phyloP scores from a whole-genome alignment of 1,140 invertebrate genomes.

The Bombus superbus region DNA sequence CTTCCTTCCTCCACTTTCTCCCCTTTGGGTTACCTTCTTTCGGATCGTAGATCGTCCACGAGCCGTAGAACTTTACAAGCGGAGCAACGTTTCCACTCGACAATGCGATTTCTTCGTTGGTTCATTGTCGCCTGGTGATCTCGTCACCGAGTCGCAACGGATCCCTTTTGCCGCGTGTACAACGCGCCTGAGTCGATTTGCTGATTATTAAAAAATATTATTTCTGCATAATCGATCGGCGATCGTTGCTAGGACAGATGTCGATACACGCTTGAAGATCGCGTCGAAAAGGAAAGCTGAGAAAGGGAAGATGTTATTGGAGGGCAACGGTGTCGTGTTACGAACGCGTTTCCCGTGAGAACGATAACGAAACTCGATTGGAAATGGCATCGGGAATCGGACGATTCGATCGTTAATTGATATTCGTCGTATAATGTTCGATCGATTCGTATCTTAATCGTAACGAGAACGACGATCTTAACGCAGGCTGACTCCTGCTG shows the following conservation, averaged over 20 bases:
- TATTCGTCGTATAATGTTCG: conserved; percentile 7
- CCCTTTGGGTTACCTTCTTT: neutral
- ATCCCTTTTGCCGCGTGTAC: conserved; percentile 17
- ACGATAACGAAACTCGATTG: conserved; percentile 6
- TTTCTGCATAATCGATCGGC: conserved; percentile 74
- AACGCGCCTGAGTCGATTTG: conserved; percentile 47
- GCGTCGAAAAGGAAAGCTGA: neutral
- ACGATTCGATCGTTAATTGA: conserved; percentile 23
- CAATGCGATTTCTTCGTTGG: conserved; percentile 59
- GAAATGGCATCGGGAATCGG: neutral
- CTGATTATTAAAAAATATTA: conserved; percentile 77
- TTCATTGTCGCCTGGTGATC: conserved; percentile 34
- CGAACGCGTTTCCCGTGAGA: conserved; percentile 49
- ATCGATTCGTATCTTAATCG: neutral
- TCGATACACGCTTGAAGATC: conserved; percentile 26
- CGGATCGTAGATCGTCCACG: conserved; percentile 1
- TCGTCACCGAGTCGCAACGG: conserved; percentile 59
- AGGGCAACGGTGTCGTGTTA: conserved; percentile 47
- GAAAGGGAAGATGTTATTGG: conserved; percentile 21
- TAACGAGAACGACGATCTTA: neutral
- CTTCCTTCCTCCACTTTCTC: neutral
- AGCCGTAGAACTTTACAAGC: conserved; percentile 18
- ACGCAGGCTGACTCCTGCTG: neutral
- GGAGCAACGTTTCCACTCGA: conserved; percentile 24
- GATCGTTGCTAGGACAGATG: conserved; percentile 29